Conservation (phyloP, 2,113 vertebrate genomes). For the Sorex fumeus region DNA sequence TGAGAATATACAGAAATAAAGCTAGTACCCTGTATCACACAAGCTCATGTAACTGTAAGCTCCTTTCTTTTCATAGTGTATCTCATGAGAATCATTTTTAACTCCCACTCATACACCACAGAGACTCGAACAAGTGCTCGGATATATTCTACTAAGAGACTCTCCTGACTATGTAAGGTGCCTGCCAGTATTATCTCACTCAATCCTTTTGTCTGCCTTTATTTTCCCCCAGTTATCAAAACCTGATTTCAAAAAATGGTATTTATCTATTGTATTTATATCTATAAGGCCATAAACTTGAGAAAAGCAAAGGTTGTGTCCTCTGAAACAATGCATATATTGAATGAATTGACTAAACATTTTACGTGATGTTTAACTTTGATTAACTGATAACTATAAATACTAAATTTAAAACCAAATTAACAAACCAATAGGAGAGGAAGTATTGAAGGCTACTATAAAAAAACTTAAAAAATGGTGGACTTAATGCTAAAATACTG, state of each 20-base stretch:
- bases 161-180: neutral
- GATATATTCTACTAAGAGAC: neutral
- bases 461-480: too few relatives aligned
- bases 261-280: neutral
- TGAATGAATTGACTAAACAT: neutral
- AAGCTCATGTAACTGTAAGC: neutral
- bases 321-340: constrained; percentile 27
- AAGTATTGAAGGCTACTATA: too few relatives aligned
- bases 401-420: constrained; percentile 29
- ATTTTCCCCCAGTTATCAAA: neutral
- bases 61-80: constrained; percentile 5
- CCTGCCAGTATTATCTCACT: neutral
- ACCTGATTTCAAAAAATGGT: too few relatives aligned
- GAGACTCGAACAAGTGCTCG: neutral
- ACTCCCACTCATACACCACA: neutral
- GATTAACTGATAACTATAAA: neutral
- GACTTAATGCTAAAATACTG: too few relatives aligned
- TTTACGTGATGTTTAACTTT: neutral
- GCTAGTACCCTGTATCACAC: neutral
- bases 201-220: neutral
- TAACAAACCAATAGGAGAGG: neutral
- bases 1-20: constrained; percentile 15
- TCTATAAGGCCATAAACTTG: neutral
- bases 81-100: neutral
- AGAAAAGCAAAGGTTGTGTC: neutral